A percentile compares a stretch with the other conserved stretches of the same genome.
Conservation (phyloP, 2,888 invertebrate genomes). For the Hypomecis punctinalis region DNA sequence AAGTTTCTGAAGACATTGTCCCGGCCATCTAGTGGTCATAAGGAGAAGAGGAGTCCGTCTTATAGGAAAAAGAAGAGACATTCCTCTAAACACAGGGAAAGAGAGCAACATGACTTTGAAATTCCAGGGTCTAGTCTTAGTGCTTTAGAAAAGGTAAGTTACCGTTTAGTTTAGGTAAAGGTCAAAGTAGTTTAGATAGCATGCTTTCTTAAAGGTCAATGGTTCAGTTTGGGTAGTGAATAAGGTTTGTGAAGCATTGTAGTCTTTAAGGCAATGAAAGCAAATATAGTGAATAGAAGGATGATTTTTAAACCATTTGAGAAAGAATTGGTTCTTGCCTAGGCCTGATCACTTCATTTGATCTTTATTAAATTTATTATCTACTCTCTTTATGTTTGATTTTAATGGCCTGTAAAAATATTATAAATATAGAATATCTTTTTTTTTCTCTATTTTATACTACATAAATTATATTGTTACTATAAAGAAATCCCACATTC, state of each 20-base stretch:
- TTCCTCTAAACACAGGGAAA: conserved; percentile 75
- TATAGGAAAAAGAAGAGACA: conserved; percentile 79
- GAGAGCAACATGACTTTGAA: conserved; percentile 80
- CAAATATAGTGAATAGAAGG: too few species aligned
- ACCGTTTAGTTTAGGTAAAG: conserved; percentile 9
- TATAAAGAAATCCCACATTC: too few species aligned
- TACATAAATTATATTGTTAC: too few species aligned
- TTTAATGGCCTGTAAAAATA: too few species aligned
- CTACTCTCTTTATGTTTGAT: too few species aligned
- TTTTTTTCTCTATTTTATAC: too few species aligned
- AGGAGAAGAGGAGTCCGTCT: conserved; percentile 79
- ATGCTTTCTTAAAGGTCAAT: conserved; percentile 24
- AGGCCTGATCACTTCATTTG: too few species aligned
- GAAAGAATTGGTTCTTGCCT: too few species aligned
- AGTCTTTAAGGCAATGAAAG: background rate
- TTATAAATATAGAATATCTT: too few species aligned
- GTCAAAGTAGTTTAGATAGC: conserved; percentile 17
- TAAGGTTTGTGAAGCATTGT: background rate
- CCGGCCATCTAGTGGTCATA: conserved; percentile 79
- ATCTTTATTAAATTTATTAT: too few species aligned
- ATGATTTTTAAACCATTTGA: too few species aligned
- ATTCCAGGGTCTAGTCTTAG: conserved; percentile 81
- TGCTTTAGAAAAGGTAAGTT: conserved; percentile 76
- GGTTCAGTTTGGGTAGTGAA: conserved; percentile 13
- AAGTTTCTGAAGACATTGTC: conserved; percentile 76